Percentiles rank a stretch among this genome's conserved stretches.
phyloP scores from a whole-genome alignment of 2,888 invertebrate genomes.

The Campopleginae sp. region DNA sequence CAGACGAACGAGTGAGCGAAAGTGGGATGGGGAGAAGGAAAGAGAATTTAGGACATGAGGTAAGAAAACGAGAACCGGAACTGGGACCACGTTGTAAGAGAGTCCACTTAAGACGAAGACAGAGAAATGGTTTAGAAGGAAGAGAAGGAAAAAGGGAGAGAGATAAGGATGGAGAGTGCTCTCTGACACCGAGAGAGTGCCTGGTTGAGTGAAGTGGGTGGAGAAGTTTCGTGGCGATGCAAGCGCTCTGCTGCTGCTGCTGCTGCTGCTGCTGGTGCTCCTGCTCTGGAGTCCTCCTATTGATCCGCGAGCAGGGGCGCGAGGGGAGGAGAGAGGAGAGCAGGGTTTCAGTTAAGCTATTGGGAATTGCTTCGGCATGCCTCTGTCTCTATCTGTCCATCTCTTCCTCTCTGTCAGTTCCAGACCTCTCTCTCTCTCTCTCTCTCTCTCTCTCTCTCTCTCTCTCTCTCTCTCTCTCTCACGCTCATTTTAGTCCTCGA shows the following conservation, averaged over 20 bases:
- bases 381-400: constrained; percentile 51
- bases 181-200: constrained; percentile 64
- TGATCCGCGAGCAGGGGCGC: constrained; percentile 62
- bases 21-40: not conserved
- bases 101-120: not conserved
- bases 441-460: constrained; percentile 29
- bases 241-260: constrained; percentile 58
- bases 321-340: constrained; percentile 54
- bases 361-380: constrained; percentile 73
- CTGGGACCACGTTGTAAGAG: constrained; percentile 60
- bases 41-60: constrained; percentile 38
- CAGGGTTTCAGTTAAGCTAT: constrained; percentile 78
- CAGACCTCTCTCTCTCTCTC: constrained; percentile 9
- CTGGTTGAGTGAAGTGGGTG: constrained; percentile 66
- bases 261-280: constrained; percentile 52
- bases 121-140: not conserved
- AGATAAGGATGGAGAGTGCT: constrained; percentile 22
- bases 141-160: constrained; percentile 8
- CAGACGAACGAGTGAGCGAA: not conserved
- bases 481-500: constrained; percentile 22
- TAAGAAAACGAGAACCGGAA: constrained; percentile 61
- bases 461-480: constrained; percentile 29
- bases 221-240: constrained; percentile 68
- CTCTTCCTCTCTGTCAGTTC: constrained; percentile 35
- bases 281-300: constrained; percentile 65